Base-by-base conservation (phyloP, 30 jellyfish, hydroid and myxozoan genomes). In the Turritopsis rubra region DNA sequence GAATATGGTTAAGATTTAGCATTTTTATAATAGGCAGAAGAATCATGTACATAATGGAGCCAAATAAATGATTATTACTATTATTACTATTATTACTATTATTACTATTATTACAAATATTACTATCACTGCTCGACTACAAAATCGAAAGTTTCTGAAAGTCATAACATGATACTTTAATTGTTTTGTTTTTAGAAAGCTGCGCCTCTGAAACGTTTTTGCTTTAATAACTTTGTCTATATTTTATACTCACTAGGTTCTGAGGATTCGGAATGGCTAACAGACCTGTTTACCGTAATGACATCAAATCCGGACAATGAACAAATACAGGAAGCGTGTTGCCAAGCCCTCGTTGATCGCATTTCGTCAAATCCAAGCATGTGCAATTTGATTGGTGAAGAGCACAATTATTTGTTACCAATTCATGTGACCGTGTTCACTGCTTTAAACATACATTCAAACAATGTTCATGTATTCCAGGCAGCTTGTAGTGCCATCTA, bases 401-500 rank as follows among this genome's bases (percentile, higher is more conserved):
- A 79, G 24, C 93, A 84, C 13, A 88, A 84, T 22, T 89, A 87
- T 20, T 52, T 83, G 75, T 52, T 83, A 19, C 89, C 99, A 41
- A 4, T 93, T 8, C 99, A 93, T 73, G 85, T 74, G 71, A 79
- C 81, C 52, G 96, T 93, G 3, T 71, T 88, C 21, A 90, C 96
- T n/a, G 96, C 96, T 16, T 73, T 93, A 86, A 87, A 80, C 66
- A 88, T 93, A 1, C 99, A 93, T 86, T 17, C 89, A 16, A 19
- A 65, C 1, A 94, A 93, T 79, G 86, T 89, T 22, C 82, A 54
- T 73, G 93, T 93, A 28, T 88, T 88, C 73, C 90, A 80, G 52
- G 85, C 99, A 16, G 86, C 96, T 7, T 93, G 99, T 79, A 66
- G 85, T 30, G 96, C 96, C 29, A 75, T 93, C 71, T 86, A 85